phyloP scores from a whole-genome alignment of 37 sponge, comb jelly and placozoan genomes.

The Hormiphora californensis region DNA sequence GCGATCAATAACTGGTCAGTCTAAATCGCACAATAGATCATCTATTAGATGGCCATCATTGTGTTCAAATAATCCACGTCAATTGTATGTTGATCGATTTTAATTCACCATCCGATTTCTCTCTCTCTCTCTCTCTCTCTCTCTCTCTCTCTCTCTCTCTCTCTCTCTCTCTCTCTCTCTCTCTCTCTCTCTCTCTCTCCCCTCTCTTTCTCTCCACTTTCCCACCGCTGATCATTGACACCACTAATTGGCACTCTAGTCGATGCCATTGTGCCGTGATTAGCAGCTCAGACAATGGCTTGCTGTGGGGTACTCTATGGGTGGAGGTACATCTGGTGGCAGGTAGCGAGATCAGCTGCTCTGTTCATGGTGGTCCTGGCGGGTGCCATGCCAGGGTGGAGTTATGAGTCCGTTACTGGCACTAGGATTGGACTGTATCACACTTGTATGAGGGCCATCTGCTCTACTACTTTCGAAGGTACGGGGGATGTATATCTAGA shows the following conservation, averaged over 20 bases:
- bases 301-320: conserved; percentile 28
- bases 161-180: not conserved
- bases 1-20: too few species aligned
- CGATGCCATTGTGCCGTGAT: not conserved
- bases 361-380: conserved; percentile 32
- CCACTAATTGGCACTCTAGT: not conserved
- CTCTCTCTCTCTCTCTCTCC: not conserved
- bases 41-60: too few species aligned
- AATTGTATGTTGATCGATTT: too few species aligned
- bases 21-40: too few species aligned
- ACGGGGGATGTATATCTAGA: too few species aligned
- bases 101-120: too few species aligned
- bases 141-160: not conserved
- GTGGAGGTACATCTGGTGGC: conserved; percentile 34
- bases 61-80: too few species aligned
- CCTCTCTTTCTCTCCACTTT: not conserved
- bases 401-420: conserved; percentile 9
- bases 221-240: not conserved
- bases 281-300: conserved; percentile 12
- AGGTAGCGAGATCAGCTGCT: conserved; percentile 15
- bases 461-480: conserved; percentile 44
- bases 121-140: too few species aligned
- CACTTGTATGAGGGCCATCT: conserved; percentile 43
- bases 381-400: conserved; percentile 52
- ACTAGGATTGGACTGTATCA: conserved; percentile 47